Percentiles rank a stretch among this genome's conserved stretches.
phyloP scores from a whole-genome alignment of 2,113 vertebrate species.

The Glaucidium brasilianum region DNA sequence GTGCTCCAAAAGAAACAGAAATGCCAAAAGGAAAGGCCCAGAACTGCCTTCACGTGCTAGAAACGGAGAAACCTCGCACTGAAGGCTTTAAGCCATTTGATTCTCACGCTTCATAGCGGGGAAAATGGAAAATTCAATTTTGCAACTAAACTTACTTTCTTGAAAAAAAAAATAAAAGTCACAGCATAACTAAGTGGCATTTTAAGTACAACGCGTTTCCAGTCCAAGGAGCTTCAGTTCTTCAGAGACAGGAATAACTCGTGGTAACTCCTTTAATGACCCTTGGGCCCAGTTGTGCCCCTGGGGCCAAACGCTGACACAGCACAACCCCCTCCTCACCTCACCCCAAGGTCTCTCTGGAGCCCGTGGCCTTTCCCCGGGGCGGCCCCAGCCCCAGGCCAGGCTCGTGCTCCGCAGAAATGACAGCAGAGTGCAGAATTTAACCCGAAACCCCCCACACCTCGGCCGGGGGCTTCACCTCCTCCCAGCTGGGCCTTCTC shows the following conservation, averaged over 20 bases:
- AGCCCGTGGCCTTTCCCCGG: too few species aligned
- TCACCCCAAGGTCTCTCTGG: too few species aligned
- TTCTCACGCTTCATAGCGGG: neutral
- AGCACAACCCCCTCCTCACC: too few species aligned
- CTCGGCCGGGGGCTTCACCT: too few species aligned
- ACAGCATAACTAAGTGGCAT: neutral
- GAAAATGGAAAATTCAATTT: neutral
- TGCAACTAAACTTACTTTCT: neutral
- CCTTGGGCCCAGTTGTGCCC: neutral
- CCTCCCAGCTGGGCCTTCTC: too few species aligned
- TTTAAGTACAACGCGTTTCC: neutral
- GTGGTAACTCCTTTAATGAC: accelerated
- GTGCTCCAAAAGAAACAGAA: neutral
- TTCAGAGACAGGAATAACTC: too few species aligned
- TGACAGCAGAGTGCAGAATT: too few species aligned
- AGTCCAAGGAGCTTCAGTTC: neutral
- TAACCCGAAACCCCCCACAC: too few species aligned
- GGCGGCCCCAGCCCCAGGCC: too few species aligned
- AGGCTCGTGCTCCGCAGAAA: too few species aligned
- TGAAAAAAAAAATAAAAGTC: neutral
- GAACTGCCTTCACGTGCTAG: neutral
- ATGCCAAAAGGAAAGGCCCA: neutral
- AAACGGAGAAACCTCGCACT: too few species aligned
- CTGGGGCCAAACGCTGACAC: too few species aligned
- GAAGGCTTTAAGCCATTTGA: neutral